Percentiles rank a stretch among this genome's conserved stretches.
phyloP scores from a whole-genome alignment of 1,140 invertebrate species.

The Gonatopus flavifemur region DNA sequence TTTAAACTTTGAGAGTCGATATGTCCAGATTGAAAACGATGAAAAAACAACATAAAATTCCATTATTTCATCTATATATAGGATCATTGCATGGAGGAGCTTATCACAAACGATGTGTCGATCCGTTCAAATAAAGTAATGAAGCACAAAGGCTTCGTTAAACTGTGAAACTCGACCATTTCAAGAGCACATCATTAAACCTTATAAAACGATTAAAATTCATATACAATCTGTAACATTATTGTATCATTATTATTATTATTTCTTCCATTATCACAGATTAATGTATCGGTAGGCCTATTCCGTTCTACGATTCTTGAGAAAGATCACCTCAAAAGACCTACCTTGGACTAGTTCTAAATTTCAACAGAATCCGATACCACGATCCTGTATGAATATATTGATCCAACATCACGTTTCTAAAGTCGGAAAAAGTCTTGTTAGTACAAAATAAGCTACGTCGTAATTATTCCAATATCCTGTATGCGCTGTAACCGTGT shows the following conservation, averaged over 20 bases:
- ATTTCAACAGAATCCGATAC: constrained; percentile 29
- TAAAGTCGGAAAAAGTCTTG: constrained; percentile 64
- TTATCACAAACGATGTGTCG: no score
- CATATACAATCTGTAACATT: constrained; percentile 41
- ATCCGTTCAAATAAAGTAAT: no score
- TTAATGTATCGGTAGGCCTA: constrained; percentile 52
- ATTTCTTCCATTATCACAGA: constrained; percentile 55
- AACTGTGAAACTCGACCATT: constrained; percentile 16
- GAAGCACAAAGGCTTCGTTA: no score
- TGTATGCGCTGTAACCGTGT: constrained; percentile 70
- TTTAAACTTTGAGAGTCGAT: no score
- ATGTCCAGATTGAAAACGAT: no score
- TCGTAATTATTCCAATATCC: constrained; percentile 74
- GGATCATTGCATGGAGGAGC: no score
- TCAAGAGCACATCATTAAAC: constrained; percentile 26
- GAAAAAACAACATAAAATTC: no score
- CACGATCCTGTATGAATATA: constrained; percentile 22
- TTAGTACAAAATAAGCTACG: constrained; percentile 70
- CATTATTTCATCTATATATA: no score
- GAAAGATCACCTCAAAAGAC: constrained; percentile 32
- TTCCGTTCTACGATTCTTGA: constrained; percentile 22
- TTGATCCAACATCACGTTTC: constrained; percentile 53
- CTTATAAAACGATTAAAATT: constrained; percentile 32
- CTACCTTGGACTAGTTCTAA: constrained; percentile 49
- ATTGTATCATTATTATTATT: constrained; percentile 59